Evolutionary conservation across 2,888 invertebrate species (phyloP), one percentile per base, ranked within the genome.

Genomic region (Ligdia adustata): DNA sequence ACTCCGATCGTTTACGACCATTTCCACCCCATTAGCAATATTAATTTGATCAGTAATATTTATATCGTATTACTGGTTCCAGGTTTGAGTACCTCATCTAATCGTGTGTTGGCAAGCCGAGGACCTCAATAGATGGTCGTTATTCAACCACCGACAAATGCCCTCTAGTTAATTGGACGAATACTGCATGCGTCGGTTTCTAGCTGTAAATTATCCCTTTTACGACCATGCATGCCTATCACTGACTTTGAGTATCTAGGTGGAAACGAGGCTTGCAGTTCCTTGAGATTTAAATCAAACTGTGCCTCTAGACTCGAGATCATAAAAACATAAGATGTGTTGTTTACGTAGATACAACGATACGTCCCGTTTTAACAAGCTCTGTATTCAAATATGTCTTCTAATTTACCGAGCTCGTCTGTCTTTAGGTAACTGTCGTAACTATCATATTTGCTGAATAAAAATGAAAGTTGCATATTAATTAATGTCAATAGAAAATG

Each of bases 121-220:
- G 63, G 71, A 69, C 69, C 57, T 62, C 59, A 53, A 58, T 55
- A 40, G 55, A 41, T 38, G 53, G 42, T 70, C 75, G 76, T 80
- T 79, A 75, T 69, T 79, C 75, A 58, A 57, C 54, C 63, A 62
- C 75, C 76, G 79, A 81, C 82, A 80, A 82, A 82, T 80, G 72
- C 73, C 66, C 64, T 52, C 38, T 64, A 56, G 74, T 78, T 83
- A 84, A 85, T 84, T 84, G 82, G 81, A 72, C 62, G 79, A 75
- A 79, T 73, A 71, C 52, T 33, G 55, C 55, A 52, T 45, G 41
- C 48, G 58, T 53, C 53, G 49, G 51, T 55, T 72, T 69, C 71
- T 66, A 72, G 65, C 74, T 60, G 75, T 84, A 85, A 82, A 82
- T 83, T 75, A 78, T 69, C 58, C 73, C 55, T 60, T 84, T 84